Evolutionary conservation across 2,888 invertebrate species (phyloP).

Genomic region (Agrochola lota): DNA sequence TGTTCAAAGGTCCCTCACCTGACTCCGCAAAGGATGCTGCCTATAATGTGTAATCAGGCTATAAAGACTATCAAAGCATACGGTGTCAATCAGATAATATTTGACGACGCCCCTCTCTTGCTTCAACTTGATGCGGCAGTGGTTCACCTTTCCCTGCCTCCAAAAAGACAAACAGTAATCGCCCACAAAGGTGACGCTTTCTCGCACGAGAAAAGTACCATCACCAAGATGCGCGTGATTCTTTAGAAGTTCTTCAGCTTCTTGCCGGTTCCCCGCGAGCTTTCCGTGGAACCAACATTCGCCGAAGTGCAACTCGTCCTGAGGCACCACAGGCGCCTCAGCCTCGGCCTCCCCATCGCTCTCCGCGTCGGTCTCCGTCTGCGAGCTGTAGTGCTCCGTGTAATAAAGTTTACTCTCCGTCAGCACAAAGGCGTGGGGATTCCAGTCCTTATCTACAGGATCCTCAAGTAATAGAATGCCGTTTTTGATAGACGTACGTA

Average conservation of each 20-base stretch:
- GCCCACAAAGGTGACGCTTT: conserved; percentile 98
- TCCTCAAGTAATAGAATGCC: conserved; percentile 97
- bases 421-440: conserved; percentile 97
- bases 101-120: conserved; percentile 97
- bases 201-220: conserved; percentile 97
- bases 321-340: conserved; percentile 92
- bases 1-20: conserved; percentile 84
- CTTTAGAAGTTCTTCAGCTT: conserved; percentile 94
- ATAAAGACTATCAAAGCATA: conserved; percentile 97
- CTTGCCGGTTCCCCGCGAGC: conserved; percentile 94
- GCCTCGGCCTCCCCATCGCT: conserved; percentile 91
- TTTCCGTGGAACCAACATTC: conserved; percentile 99
- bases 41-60: conserved; percentile 97
- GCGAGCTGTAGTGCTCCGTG: conserved; percentile 92
- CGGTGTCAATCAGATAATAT: conserved; percentile 96
- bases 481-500: conserved; percentile 96
- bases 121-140: conserved; percentile 97
- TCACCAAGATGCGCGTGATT: conserved; percentile 96
- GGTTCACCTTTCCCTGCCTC: conserved; percentile 97
- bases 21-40: conserved; percentile 95
- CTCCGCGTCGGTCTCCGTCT: conserved; percentile 89
- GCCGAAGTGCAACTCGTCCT: conserved; percentile 97
- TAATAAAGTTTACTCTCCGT: conserved; percentile 97
- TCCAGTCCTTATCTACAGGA: conserved; percentile 97
- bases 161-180: conserved; percentile 99